Base-by-base conservation (phyloP, 2,113 vertebrate species). In the Scolopax mira region DNA sequence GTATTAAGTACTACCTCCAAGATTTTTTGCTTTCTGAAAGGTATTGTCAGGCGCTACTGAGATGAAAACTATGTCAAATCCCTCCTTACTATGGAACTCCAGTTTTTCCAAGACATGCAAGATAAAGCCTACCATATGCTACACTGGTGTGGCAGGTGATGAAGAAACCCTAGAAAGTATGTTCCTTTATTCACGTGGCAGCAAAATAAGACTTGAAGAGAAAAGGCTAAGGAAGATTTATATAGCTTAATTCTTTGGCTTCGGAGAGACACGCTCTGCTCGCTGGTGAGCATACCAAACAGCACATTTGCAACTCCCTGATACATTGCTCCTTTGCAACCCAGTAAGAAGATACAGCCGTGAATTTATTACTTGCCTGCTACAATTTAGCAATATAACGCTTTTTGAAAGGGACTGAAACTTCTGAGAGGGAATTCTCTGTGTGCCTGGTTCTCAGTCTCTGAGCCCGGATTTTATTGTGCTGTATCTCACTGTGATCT, bases 81-180 rank as follows among this genome's bases (percentile, higher is more conserved):
- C 46, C 31, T 81, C 79, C 46, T 54, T 66, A 46, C 11, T 5
- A 1, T n/a, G 65, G 62, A 85, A 71, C 89, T 94, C 37, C 37
- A 23, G 1, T 91, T 93, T 88, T 67, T 96, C 58, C 51, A 60
- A 91, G 91, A 85, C 46, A 3, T 57, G 52, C 64, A 41, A 27
- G 81, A 79, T 82, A 92, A 89, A 95, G 66, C 78, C 49, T 82
- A 19, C 89, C 94, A 77, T 94, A 90, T 91, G 96, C 62, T 67
- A 3, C 33, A 4, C 55, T 80, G 82, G 52, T 78, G 11, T 82
- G 69, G 8, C 88, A 73, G 79, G 67, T 66, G 75, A 33, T 73
- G 74, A 77, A 85, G 95, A 55, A 92, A 91, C 85, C 75, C 93
- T 95, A 54, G 88, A 83, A 94, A 96, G 85, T 82, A 69, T 69